Evolutionary conservation across 2,113 vertebrate genomes (phyloP).

Genomic region (Lasiurus borealis): DNA sequence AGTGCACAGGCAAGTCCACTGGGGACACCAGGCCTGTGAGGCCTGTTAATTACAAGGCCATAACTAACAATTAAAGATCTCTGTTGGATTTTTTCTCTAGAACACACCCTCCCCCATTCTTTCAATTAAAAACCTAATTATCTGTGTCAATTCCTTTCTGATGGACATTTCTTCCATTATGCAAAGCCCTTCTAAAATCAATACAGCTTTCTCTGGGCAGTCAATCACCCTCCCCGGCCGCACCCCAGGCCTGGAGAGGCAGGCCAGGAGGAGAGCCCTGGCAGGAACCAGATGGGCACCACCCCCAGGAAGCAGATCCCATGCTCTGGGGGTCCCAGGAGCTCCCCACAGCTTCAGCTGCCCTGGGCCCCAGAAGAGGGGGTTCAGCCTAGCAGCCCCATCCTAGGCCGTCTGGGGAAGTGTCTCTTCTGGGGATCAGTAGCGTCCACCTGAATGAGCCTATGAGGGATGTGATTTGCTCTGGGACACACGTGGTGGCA

Average conservation of each 20-base stretch:
- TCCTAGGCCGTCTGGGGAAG: not conserved
- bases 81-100: constrained; percentile 68
- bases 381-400: not conserved
- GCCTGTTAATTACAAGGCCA: constrained; percentile 80
- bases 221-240: not conserved
- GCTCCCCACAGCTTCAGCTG: not conserved
- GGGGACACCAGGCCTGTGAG: constrained; percentile 1
- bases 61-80: constrained; percentile 83
- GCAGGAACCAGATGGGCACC: not conserved
- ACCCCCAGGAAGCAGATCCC: not conserved
- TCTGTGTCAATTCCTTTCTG: constrained; percentile 91
- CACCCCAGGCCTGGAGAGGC: not conserved
- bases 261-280: not conserved
- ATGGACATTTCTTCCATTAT: constrained; percentile 91
- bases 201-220: constrained; percentile 51
- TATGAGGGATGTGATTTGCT: not conserved
- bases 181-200: constrained; percentile 85
- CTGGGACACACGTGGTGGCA: not conserved
- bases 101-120: constrained; percentile 82
- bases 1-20: constrained; percentile 12
- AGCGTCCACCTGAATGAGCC: not conserved
- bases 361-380: not conserved
- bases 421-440: not conserved
- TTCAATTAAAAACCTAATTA: constrained; percentile 94
- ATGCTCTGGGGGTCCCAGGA: not conserved